Conservation (phyloP, 2,797 vertebrate genomes). For the Gymnoscopelus microlampas region DNA sequence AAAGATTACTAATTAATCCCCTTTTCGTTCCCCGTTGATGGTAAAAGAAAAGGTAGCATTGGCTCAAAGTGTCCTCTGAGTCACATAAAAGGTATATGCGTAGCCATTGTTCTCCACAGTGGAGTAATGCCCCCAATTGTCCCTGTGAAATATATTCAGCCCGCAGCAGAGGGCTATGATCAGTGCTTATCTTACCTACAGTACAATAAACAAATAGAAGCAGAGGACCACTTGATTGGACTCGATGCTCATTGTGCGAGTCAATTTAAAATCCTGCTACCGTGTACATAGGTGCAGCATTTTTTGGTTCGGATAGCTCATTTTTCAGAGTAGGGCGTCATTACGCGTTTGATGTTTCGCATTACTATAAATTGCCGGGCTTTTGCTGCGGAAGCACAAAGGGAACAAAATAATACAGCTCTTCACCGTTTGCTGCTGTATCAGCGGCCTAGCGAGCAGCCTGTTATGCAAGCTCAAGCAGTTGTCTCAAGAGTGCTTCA, state of each 20-base stretch:
- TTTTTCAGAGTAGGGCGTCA: slow-evolving; percentile 11
- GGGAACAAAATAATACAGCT: slow-evolving; percentile 1
- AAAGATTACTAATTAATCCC: slow-evolving; percentile 52
- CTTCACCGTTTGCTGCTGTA: slow-evolving; percentile 12
- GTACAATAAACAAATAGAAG: slow-evolving; percentile 22
- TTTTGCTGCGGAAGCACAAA: not conserved
- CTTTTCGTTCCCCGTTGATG: slow-evolving; percentile 38
- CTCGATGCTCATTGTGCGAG: not conserved
- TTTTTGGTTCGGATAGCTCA: not conserved
- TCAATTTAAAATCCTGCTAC: not conserved
- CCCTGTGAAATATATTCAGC: slow-evolving; percentile 9
- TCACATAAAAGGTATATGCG: not conserved
- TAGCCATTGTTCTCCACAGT: slow-evolving; percentile 18
- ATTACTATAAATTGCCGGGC: slow-evolving; percentile 15
- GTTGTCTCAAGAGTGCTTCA: slow-evolving; percentile 5
- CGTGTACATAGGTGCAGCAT: slow-evolving; percentile 2
- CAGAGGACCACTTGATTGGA: slow-evolving; percentile 2
- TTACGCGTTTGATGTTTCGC: slow-evolving; percentile 24
- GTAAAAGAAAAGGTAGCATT: slow-evolving; percentile 37
- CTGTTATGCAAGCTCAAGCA: slow-evolving; percentile 21
- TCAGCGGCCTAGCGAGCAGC: slow-evolving; percentile 13
- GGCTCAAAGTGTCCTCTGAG: slow-evolving; percentile 1
- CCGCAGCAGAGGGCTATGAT: slow-evolving; percentile 28
- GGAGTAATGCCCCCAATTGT: slow-evolving; percentile 20
- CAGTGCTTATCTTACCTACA: slow-evolving; percentile 1